phyloP scores from a whole-genome alignment of 2,113 vertebrate species.

The Gavialis gangeticus region DNA sequence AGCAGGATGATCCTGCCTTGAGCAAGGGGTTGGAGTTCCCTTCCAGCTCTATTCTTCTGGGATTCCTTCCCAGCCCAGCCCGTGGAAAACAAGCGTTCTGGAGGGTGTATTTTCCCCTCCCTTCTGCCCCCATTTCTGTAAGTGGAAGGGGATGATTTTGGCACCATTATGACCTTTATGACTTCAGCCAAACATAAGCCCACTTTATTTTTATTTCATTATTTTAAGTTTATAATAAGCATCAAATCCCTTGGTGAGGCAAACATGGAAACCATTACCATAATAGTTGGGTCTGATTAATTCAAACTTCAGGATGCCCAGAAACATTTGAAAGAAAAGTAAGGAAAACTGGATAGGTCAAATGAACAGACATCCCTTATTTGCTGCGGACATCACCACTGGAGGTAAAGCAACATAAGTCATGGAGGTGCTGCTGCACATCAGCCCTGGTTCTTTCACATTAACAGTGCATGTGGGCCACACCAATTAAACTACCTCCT shows the following conservation, averaged over 20 bases:
- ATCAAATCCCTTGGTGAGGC: slow-evolving; percentile 73
- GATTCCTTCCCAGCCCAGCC: background rate
- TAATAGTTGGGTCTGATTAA: slow-evolving; percentile 68
- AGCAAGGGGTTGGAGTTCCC: too few relatives aligned
- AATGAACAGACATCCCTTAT: background rate
- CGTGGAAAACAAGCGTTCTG: background rate
- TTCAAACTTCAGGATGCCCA: slow-evolving; percentile 78
- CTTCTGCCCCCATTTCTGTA: background rate
- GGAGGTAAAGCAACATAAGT: background rate
- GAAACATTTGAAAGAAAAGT: slow-evolving; percentile 50
- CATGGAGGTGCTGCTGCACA: too few relatives aligned
- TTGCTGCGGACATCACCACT: background rate
- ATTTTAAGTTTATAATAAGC: slow-evolving; percentile 63
- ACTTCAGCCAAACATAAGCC: background rate
- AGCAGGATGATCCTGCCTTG: too few relatives aligned
- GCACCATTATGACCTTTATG: background rate
- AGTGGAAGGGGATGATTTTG: background rate
- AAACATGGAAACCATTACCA: slow-evolving; percentile 85
- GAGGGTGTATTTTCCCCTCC: background rate
- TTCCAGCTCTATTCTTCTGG: too few relatives aligned
- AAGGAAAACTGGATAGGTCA: background rate
- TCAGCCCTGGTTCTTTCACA: background rate
- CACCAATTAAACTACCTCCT: background rate
- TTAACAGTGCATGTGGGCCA: background rate
- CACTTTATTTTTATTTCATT: background rate